Evolutionary conservation across 1,140 invertebrate species (phyloP), one percentile per base, ranked within the genome.

Genomic region (Achroia grisella): DNA sequence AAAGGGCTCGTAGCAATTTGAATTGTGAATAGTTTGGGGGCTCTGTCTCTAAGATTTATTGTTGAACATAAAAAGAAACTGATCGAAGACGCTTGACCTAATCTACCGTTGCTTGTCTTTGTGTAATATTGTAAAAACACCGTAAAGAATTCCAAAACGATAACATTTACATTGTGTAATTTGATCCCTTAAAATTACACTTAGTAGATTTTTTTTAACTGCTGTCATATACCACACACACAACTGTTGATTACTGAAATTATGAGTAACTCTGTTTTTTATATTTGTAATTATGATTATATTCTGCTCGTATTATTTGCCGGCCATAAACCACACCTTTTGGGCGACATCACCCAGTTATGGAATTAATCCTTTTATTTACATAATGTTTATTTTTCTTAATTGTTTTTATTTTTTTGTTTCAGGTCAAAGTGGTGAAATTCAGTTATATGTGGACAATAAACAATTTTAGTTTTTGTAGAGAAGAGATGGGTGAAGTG

Each of bases 381-480:
- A 12, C 5, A 12, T 12, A 5, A 4, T 6, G 8, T 28, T 28
- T 28, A 4, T n/a, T 28, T 28, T 4, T 28, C 39, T 10, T 40
- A 10, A 10, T 23, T 2, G 17, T 23, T 28, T 40, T 11, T 30
- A 36, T 64, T 59, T 51, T 57, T 59, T 75, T 72, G 73, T 85
- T 89, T 56, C 93, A 99, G 97, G 97, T 99, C 67, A 99, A 99
- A 93, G 97, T 99, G 85, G 97, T 99, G 48, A 99, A 99, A 89
- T 99, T 99, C 90, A 98, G 96, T 88, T 99, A 99, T 87, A 99
- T 99, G 95, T 99, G 98, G 98, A 99, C 98, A 73, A 99, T 99
- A 89, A 99, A 99, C 87, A 99, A 99, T 91, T 99, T 99, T 89
- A 98, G 97, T 89, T 99, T 99, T 89, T 98, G 96, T 87, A 93